Base-by-base conservation (phyloP, 2,797 vertebrate species). In the Avahi laniger region DNA sequence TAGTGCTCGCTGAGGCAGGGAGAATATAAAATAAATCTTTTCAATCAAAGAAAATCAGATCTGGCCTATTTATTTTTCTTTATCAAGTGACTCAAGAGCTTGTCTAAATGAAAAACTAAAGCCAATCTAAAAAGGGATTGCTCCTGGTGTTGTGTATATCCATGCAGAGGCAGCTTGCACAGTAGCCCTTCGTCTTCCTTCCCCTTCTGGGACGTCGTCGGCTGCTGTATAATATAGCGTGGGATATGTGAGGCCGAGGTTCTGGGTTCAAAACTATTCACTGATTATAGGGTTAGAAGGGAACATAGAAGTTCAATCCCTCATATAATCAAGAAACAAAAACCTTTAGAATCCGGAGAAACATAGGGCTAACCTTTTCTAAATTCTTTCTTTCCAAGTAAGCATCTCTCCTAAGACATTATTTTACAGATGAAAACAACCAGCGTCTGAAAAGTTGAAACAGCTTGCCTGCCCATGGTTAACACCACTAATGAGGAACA, bases 21-120 rank as follows among this genome's bases (percentile, higher is more conserved):
- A 82, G 67, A 97, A 90, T 69, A 82, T 76, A 95, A 90, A 92
- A 94, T 70, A 96, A 89, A 85, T 72, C 61, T 88, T 93, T 94
- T 96, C 91, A 61, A 95, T 96, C 93, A 91, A 93, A 89, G 82
- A 92, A 97, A 97, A 98, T 89, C n/a, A 97, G 94, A 96, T 93
- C 81, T 75, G 50, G 35, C 72, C 76, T 90, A 87, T 87, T 97
- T 96, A 75, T 80, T 96, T 96, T 65, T 88, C 67, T 96, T 91
- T 89, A 92, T 92, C 93, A 83, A 94, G 63, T 89, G 91, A 97
- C 89, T 94, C 91, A 80, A 96, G 94, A 97, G 73, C 78, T 89
- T 87, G 67, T 65, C 87, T 72, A 46, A 96, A 89, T 2, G 38
- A 91, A 96, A 89, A 95, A 65, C 72, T 81, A 69, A 95, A 96